These are phyloP conservation scores for Gymnosoma rotundatum DNA, from an alignment of 2,888 invertebrate genomes.

Conservation along the genomic window DNA sequence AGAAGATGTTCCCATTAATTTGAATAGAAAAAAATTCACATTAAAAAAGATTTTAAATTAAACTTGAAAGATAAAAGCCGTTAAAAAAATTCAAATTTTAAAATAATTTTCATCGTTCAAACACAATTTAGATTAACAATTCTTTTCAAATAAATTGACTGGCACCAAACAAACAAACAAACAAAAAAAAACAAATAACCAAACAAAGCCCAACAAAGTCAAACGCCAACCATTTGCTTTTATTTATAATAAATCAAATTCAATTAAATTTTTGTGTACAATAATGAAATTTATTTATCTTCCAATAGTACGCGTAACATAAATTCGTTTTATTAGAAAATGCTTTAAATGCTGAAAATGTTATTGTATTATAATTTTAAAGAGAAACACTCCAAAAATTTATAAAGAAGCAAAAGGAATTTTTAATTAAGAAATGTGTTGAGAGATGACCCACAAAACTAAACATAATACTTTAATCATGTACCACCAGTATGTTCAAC, in stretches of 20 bases:
- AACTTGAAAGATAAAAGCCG: neutral
- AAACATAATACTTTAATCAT: constrained; percentile 28
- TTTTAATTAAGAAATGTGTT: constrained; percentile 63
- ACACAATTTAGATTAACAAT: neutral
- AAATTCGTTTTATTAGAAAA: constrained; percentile 16
- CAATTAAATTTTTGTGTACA: constrained; percentile 55
- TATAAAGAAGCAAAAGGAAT: neutral
- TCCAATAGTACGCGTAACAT: neutral
- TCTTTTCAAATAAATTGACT: constrained; percentile 30
- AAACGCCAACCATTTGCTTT: constrained; percentile 35
- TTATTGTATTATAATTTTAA: neutral
- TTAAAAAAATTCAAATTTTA: constrained; percentile 15
- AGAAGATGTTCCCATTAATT: neutral
- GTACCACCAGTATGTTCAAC: neutral
- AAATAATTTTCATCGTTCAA: constrained; percentile 4
- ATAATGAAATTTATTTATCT: constrained; percentile 12
- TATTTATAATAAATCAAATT: constrained; percentile 62
- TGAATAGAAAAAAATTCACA: neutral
- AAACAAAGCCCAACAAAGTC: neutral
- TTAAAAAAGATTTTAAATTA: constrained; percentile 1
- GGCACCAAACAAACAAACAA: constrained; percentile 14
- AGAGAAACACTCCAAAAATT: neutral
- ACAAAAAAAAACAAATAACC: neutral
- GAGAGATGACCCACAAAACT: constrained; percentile 65
- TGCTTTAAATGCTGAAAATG: too few species aligned